Conservation (phyloP, 2,797 vertebrate genomes). For the Pagetopsis macropterus region DNA sequence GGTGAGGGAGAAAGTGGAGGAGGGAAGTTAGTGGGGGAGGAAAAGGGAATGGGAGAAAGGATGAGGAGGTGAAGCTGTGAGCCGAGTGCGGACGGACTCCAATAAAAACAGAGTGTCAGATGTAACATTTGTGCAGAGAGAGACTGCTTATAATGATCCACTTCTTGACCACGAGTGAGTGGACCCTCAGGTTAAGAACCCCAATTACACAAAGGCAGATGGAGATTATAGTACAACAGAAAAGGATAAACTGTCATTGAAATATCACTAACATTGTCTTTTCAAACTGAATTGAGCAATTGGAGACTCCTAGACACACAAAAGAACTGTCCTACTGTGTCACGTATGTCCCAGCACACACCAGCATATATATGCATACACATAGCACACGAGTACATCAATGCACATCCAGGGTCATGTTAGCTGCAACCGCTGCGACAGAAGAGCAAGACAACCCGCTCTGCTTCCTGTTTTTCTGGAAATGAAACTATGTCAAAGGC, state of each 20-base stretch:
- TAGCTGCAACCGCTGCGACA: conserved; percentile 68
- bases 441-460: conserved; percentile 72
- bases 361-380: conserved; percentile 11
- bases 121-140: conserved; percentile 64
- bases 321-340: conserved; percentile 23
- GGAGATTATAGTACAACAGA: conserved; percentile 26
- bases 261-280: conserved; percentile 17
- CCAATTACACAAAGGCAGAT: conserved; percentile 17
- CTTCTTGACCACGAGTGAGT: conserved; percentile 45
- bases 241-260: conserved; percentile 16
- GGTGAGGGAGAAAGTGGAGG: conserved; percentile 66
- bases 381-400: conserved; percentile 44
- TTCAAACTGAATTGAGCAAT: conserved; percentile 10
- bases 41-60: conserved; percentile 51
- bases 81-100: conserved; percentile 58
- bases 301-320: neutral
- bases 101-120: conserved; percentile 77
- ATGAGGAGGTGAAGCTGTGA: conserved; percentile 56
- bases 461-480: conserved; percentile 84
- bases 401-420: conserved; percentile 71
- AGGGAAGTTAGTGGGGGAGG: conserved; percentile 65
- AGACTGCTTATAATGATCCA: conserved; percentile 52
- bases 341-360: conserved; percentile 7
- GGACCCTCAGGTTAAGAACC: conserved; percentile 45
- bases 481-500: conserved; percentile 82